A percentile compares a stretch with the other conserved stretches of the same genome.
Evolutionary conservation across 1,140 invertebrate genomes (phyloP).

Genomic region (Drosophila kanapiae): DNA sequence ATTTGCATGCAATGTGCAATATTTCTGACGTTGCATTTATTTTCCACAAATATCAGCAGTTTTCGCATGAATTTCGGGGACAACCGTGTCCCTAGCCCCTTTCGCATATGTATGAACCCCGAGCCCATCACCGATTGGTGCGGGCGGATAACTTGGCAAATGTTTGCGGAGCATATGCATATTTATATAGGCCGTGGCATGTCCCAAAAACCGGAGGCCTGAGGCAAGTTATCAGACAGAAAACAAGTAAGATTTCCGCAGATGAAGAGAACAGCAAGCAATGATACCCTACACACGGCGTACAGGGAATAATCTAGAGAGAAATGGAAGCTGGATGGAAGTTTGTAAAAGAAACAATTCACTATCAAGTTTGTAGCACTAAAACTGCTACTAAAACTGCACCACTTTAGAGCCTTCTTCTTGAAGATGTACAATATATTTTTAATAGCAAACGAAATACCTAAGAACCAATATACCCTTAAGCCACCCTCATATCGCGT

Average conservation of each 20-base stretch:
- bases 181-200: constrained; percentile 72
- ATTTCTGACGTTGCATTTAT: constrained; percentile 78
- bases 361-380: too few relatives aligned
- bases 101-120: constrained; percentile 6
- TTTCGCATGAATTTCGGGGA: constrained; percentile 72
- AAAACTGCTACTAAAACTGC: fast-evolving
- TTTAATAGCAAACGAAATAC: background rate
- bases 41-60: constrained; percentile 73
- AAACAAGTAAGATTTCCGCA: constrained; percentile 3
- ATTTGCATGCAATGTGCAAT: constrained; percentile 78
- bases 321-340: too few relatives aligned
- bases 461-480: background rate
- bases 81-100: background rate
- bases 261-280: background rate
- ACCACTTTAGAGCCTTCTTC: background rate
- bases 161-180: constrained; percentile 77
- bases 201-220: constrained; percentile 17
- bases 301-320: background rate
- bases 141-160: constrained; percentile 59
- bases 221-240: constrained; percentile 31
- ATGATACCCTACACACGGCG: background rate
- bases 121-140: background rate
- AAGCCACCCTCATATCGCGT: too few relatives aligned
- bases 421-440: background rate
- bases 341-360: background rate